Conservation (phyloP, 2,113 vertebrate species). For the Ophiodon elongatus region DNA sequence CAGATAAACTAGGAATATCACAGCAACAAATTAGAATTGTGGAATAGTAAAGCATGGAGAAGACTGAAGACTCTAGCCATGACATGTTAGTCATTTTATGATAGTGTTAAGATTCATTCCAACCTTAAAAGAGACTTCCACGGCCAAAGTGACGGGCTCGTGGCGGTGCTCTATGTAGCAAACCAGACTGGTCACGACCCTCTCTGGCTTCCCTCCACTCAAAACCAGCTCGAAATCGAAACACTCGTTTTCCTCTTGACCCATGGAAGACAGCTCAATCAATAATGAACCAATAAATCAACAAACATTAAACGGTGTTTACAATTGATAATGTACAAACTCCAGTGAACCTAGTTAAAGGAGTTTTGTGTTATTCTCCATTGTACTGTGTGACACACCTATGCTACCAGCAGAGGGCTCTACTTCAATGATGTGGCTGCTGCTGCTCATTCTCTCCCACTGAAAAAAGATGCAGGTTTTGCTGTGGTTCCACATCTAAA, state of each 20-base stretch:
- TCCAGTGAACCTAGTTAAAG: neutral
- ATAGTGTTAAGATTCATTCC: neutral
- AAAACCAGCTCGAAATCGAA: constrained; percentile 86
- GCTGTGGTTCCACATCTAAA: constrained; percentile 96
- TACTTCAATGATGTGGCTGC: constrained; percentile 88
- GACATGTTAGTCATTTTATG: neutral
- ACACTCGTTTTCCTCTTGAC: constrained; percentile 84
- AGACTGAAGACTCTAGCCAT: neutral
- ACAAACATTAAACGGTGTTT: neutral
- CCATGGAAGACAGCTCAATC: neutral
- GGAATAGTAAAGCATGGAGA: neutral
- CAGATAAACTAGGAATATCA: neutral
- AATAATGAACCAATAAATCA: neutral
- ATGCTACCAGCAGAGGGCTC: constrained; percentile 85
- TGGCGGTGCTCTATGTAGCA: constrained; percentile 84
- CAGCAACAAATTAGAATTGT: neutral
- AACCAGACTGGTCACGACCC: constrained; percentile 75
- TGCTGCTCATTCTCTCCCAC: constrained; percentile 84
- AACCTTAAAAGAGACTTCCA: constrained; percentile 93
- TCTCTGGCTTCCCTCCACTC: constrained; percentile 85
- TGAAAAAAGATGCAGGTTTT: constrained; percentile 86
- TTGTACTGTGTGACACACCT: constrained; percentile 54
- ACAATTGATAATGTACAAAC: neutral
- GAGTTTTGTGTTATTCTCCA: neutral
- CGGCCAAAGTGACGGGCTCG: constrained; percentile 81